A percentile compares a stretch with the other conserved stretches of the same genome.
Conservation (phyloP, 2,888 invertebrate genomes). For the Tiliacea citrago region DNA sequence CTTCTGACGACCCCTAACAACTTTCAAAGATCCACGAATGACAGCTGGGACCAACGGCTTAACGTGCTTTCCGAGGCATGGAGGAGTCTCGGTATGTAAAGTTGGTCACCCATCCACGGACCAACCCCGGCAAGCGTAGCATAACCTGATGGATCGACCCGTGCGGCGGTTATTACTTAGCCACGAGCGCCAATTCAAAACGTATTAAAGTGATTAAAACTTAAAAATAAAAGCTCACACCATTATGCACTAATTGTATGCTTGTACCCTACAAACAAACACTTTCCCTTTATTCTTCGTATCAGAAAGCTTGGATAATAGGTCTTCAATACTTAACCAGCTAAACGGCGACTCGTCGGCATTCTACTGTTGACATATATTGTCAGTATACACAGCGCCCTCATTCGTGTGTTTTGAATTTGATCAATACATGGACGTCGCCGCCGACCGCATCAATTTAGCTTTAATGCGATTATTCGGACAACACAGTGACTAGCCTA, state of each 20-base stretch:
- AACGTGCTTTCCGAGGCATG: too few relatives aligned
- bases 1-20: too few relatives aligned
- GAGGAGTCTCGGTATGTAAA: too few relatives aligned
- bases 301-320: constrained; percentile 14
- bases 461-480: constrained; percentile 75
- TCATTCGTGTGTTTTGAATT: constrained; percentile 68
- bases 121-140: too few relatives aligned
- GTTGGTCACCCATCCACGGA: too few relatives aligned
- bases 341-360: constrained; percentile 20
- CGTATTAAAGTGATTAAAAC: not conserved
- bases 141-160: too few relatives aligned
- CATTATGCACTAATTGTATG: too few relatives aligned
- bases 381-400: constrained; percentile 38
- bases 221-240: too few relatives aligned
- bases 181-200: too few relatives aligned
- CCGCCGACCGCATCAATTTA: constrained; percentile 72
- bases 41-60: too few relatives aligned
- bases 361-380: constrained; percentile 43
- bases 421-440: constrained; percentile 70
- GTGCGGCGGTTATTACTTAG: too few relatives aligned
- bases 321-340: constrained; percentile 19
- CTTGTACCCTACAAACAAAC: not conserved
- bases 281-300: not conserved
- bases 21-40: too few relatives aligned
- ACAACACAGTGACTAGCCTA: constrained; percentile 70